Conservation (phyloP, 1,140 invertebrate genomes). For the Orius laevigatus region DNA sequence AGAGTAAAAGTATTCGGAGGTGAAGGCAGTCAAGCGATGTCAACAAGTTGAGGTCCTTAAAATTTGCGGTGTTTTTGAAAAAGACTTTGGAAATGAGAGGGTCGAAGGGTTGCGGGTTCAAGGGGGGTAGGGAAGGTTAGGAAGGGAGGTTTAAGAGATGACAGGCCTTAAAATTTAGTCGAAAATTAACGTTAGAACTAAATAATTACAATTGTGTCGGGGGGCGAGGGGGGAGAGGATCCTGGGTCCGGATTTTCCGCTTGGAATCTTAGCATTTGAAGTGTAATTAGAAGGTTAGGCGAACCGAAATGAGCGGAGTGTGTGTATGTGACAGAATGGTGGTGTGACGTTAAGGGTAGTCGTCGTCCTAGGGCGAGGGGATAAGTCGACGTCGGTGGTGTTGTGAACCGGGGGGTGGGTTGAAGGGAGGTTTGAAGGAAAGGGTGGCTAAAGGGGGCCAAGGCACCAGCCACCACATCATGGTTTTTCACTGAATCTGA, state of each 20-base stretch:
- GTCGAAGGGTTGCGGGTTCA: not conserved
- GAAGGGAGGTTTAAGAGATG: constrained; percentile 4
- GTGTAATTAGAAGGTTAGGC: constrained; percentile 18
- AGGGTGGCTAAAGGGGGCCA: not conserved
- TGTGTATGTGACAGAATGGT: constrained; percentile 13
- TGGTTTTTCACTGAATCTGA: not conserved
- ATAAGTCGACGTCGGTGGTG: too few species aligned
- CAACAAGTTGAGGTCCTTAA: too few species aligned
- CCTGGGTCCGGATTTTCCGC: constrained; percentile 15
- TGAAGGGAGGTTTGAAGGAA: too few species aligned
- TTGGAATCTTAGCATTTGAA: constrained; percentile 18
- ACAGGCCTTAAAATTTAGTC: constrained; percentile 17
- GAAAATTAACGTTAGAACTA: constrained; percentile 18
- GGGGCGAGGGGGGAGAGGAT: not conserved
- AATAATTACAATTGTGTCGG: constrained; percentile 17
- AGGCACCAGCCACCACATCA: constrained; percentile 4
- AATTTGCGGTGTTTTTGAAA: not conserved
- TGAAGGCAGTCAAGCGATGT: too few species aligned
- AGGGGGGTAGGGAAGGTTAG: not conserved
- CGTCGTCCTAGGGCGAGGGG: too few species aligned
- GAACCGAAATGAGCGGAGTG: constrained; percentile 16
- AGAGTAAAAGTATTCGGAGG: too few species aligned
- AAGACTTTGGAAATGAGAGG: constrained; percentile 7
- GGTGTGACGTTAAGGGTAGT: constrained; percentile 2
- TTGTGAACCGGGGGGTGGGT: too few species aligned